phyloP scores from a whole-genome alignment of 2,797 vertebrate species.

The Lycodopsis pacificus region DNA sequence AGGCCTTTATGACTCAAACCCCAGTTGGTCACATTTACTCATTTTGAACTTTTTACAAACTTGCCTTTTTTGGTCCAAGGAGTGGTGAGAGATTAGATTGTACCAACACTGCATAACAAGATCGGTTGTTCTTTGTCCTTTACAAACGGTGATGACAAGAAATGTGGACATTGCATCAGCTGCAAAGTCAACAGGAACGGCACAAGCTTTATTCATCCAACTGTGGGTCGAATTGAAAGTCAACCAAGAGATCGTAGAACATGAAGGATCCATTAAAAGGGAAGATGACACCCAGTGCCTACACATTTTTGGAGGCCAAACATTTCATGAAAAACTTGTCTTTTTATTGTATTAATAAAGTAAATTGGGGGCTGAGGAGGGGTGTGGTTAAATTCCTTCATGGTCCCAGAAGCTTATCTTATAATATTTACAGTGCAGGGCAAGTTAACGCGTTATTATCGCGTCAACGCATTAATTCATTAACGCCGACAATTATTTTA shows the following conservation, averaged over 20 bases:
- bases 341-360: constrained; percentile 7
- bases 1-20: constrained; percentile 67
- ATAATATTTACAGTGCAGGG: background rate
- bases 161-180: constrained; percentile 1
- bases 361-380: background rate
- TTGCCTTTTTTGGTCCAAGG: constrained; percentile 25
- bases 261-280: background rate
- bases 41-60: constrained; percentile 64
- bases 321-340: background rate
- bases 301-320: background rate
- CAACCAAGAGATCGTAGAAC: background rate
- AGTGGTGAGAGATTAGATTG: constrained; percentile 33
- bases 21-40: constrained; percentile 55
- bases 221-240: background rate
- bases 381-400: background rate
- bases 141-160: background rate
- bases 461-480: no score
- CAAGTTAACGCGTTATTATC: no score
- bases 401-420: background rate
- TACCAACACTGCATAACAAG: background rate
- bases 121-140: background rate
- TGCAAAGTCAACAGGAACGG: background rate
- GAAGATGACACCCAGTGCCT: background rate
- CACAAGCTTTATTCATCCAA: background rate
- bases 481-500: no score